Evolutionary conservation across 2,888 invertebrate species (phyloP).

Genomic region (Alsophila aescularia): DNA sequence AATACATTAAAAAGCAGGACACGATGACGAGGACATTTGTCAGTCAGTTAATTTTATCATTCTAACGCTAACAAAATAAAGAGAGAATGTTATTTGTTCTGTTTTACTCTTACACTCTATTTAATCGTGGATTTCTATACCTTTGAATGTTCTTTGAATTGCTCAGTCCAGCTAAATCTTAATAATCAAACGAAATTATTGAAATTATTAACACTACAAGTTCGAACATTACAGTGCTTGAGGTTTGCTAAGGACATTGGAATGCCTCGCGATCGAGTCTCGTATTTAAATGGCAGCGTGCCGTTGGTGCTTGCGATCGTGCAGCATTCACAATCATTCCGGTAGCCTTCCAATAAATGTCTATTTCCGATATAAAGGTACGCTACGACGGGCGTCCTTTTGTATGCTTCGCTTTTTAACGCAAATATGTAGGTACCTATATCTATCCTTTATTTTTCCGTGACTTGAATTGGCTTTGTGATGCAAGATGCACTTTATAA

Average conservation of each 20-base stretch:
- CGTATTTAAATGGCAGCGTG: conserved; percentile 56
- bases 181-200: conserved; percentile 21
- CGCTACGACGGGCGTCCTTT: neutral
- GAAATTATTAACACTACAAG: conserved; percentile 27
- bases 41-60: too few relatives aligned
- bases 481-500: neutral
- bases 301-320: conserved; percentile 47
- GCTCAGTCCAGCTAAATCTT: conserved; percentile 3
- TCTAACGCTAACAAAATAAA: too few relatives aligned
- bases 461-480: neutral
- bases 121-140: too few relatives aligned
- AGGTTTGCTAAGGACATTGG: conserved; percentile 52
- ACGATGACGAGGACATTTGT: too few relatives aligned
- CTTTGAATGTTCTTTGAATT: conserved; percentile 1
- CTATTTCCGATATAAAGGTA: conserved; percentile 50
- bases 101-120: too few relatives aligned
- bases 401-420: neutral
- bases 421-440: neutral
- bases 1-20: too few relatives aligned
- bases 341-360: conserved; percentile 37
- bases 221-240: conserved; percentile 9
- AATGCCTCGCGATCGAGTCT: conserved; percentile 52
- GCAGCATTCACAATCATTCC: conserved; percentile 50
- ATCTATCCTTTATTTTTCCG: neutral
- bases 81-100: too few relatives aligned